phyloP scores from a whole-genome alignment of 2,888 invertebrate species.

The Synanthedon andrenaeformis region DNA sequence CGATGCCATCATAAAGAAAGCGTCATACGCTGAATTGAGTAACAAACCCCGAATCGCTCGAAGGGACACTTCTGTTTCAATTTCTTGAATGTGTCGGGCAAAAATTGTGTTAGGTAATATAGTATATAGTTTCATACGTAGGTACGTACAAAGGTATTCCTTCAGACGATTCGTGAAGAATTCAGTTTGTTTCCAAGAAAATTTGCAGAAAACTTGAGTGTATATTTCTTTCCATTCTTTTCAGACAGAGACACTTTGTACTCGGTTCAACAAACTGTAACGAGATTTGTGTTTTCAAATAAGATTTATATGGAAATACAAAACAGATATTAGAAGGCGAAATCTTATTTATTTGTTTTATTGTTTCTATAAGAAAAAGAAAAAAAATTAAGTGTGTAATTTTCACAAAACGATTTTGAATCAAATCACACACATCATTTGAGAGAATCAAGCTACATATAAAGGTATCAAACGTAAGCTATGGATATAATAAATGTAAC shows the following conservation, averaged over 20 bases:
- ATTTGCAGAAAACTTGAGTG: conserved; percentile 13
- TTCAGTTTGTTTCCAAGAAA: conserved; percentile 15
- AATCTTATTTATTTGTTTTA: no score
- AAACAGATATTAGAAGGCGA: no score
- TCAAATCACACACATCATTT: no score
- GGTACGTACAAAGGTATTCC: conserved; percentile 9
- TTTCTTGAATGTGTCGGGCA: conserved; percentile 43
- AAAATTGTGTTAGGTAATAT: conserved; percentile 43
- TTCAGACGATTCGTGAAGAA: conserved; percentile 5
- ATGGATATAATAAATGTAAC: no score
- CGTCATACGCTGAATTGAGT: background rate
- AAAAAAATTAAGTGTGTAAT: no score
- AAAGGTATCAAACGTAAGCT: no score
- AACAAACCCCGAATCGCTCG: conserved; percentile 21
- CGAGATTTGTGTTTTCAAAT: background rate
- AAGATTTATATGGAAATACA: no score
- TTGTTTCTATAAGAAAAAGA: no score
- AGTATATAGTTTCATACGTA: conserved; percentile 2
- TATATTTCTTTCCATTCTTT: background rate
- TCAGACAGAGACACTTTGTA: conserved; percentile 1
- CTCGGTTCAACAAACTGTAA: conserved; percentile 6
- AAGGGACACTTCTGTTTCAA: conserved; percentile 55
- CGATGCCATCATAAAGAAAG: no score
- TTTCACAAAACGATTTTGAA: no score
- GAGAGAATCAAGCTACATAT: no score